Evolutionary conservation across 2,888 invertebrate genomes (phyloP).

Genomic region (Xanthia togata): DNA sequence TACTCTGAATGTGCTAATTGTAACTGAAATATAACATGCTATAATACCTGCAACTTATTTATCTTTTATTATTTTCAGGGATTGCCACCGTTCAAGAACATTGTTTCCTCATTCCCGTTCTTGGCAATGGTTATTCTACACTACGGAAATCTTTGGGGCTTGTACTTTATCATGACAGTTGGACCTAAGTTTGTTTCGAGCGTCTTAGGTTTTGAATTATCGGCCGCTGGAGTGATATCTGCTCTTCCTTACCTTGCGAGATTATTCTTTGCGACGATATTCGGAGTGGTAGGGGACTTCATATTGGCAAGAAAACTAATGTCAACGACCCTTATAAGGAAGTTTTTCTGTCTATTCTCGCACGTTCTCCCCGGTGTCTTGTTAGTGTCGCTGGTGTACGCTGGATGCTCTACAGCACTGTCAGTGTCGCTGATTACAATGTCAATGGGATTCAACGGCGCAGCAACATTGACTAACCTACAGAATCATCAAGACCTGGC

Average conservation of each 20-base stretch:
- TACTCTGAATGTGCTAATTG: conserved; percentile 51
- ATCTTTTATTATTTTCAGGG: conserved; percentile 85
- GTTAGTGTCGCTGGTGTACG: conserved; percentile 90
- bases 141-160: conserved; percentile 94
- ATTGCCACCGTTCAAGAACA: conserved; percentile 92
- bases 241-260: conserved; percentile 93
- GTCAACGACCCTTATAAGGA: conserved; percentile 89
- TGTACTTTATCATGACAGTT: conserved; percentile 94
- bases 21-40: conserved; percentile 32
- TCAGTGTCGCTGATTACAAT: conserved; percentile 92
- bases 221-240: conserved; percentile 93
- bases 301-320: conserved; percentile 86
- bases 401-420: conserved; percentile 91
- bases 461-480: conserved; percentile 91
- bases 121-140: conserved; percentile 92
- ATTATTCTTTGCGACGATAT: conserved; percentile 92
- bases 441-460: conserved; percentile 92
- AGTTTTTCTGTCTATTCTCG: conserved; percentile 92
- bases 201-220: conserved; percentile 93
- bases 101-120: conserved; percentile 92
- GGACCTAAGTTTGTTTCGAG: conserved; percentile 94
- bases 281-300: conserved; percentile 93
- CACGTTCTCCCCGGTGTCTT: conserved; percentile 89
- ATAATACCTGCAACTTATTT: neutral
- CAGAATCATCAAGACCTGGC: conserved; percentile 94